These are phyloP conservation scores for Charina bottae DNA, from an alignment of 2,113 vertebrate genomes.

Conservation along the genomic window DNA sequence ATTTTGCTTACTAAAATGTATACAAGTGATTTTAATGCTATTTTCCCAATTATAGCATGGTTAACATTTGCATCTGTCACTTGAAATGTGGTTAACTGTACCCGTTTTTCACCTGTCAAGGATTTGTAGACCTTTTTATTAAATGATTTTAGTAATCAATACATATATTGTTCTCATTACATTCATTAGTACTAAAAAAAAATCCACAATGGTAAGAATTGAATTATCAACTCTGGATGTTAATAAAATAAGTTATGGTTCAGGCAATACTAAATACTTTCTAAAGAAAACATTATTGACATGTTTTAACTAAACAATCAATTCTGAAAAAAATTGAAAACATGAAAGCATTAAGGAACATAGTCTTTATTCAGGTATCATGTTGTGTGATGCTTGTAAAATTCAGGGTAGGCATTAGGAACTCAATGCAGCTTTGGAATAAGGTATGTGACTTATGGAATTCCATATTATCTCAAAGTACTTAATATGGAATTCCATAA, in stretches of 20 bases:
- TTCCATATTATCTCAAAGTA: not conserved
- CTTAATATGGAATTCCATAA: too few relatives aligned
- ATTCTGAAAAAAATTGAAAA: not conserved
- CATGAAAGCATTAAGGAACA: not conserved
- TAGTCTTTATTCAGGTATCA: not conserved
- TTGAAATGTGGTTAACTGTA: constrained; percentile 11
- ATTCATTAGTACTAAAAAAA: constrained; percentile 22
- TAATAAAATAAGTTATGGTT: not conserved
- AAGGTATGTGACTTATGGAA: not conserved
- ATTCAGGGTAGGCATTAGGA: not conserved
- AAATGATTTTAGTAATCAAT: constrained; percentile 15
- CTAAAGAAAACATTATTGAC: not conserved
- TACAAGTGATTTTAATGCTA: not conserved
- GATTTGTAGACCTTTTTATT: constrained; percentile 23
- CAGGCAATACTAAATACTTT: not conserved
- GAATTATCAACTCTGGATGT: constrained; percentile 14
- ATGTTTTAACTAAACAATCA: constrained; percentile 4
- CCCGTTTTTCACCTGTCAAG: not conserved
- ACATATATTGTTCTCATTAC: not conserved
- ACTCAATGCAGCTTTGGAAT: not conserved
- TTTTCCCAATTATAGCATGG: constrained; percentile 20
- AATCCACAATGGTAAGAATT: constrained; percentile 16
- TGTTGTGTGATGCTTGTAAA: not conserved
- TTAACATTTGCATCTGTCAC: not conserved
- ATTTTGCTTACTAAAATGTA: constrained; percentile 24